Conservation (phyloP, 1,140 invertebrate genomes). For the Drosophila bifasciata region DNA sequence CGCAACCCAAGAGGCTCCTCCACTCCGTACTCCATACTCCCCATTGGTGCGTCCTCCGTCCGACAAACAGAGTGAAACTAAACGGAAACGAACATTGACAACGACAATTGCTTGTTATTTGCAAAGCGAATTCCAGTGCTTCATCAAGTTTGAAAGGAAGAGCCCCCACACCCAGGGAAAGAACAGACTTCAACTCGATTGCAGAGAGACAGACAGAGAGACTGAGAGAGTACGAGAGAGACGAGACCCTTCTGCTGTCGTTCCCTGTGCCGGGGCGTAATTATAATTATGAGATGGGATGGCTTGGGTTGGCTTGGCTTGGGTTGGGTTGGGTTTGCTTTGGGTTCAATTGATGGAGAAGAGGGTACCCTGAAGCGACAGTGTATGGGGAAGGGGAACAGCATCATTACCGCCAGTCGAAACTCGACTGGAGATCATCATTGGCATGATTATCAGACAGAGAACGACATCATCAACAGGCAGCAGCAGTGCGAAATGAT, state of each 20-base stretch:
- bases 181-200: slow-evolving; percentile 1
- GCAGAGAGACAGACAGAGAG: slow-evolving; percentile 2
- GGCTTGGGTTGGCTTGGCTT: slow-evolving; percentile 18
- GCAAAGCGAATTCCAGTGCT: slow-evolving; percentile 77
- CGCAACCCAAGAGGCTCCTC: slow-evolving; percentile 25
- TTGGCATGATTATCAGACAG: slow-evolving; percentile 74
- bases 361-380: not conserved
- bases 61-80: slow-evolving; percentile 21
- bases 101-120: slow-evolving; percentile 83
- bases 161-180: slow-evolving; percentile 10
- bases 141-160: slow-evolving; percentile 52
- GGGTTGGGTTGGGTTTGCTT: slow-evolving; percentile 18
- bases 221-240: not conserved
- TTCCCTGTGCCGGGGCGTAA: slow-evolving; percentile 49
- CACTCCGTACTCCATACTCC: slow-evolving; percentile 11
- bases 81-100: slow-evolving; percentile 82
- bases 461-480: slow-evolving; percentile 72
- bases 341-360: slow-evolving; percentile 15
- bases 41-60: not conserved
- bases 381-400: slow-evolving; percentile 36
- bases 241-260: slow-evolving; percentile 36
- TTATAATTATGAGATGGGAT: slow-evolving; percentile 77
- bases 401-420: slow-evolving; percentile 69
- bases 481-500: slow-evolving; percentile 62
- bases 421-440: slow-evolving; percentile 65